Evolutionary conservation across 2,113 vertebrate species (phyloP).

Genomic region (Lophius piscatorius): DNA sequence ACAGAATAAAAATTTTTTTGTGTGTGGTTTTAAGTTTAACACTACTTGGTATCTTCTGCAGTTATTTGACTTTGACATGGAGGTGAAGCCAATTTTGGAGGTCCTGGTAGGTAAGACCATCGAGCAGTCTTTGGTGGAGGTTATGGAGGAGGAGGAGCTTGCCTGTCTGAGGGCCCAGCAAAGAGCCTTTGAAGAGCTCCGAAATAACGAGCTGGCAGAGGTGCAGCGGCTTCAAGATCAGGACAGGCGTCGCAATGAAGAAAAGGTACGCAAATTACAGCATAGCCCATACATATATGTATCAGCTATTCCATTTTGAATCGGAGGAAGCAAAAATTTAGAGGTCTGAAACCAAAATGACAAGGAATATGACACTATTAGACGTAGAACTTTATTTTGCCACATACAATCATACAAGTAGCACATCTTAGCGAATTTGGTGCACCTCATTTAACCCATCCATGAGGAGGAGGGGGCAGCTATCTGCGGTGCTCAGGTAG

Average conservation of each 20-base stretch:
- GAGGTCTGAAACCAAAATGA: too few relatives aligned
- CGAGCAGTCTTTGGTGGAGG: constrained; percentile 92
- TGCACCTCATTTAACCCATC: too few relatives aligned
- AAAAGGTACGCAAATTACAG: constrained; percentile 78
- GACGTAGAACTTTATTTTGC: too few relatives aligned
- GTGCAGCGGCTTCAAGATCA: constrained; percentile 89
- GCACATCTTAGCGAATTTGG: too few relatives aligned
- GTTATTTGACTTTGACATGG: constrained; percentile 95
- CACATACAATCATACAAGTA: too few relatives aligned
- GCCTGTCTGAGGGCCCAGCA: constrained; percentile 81
- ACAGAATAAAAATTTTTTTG: background rate
- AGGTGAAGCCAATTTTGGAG: constrained; percentile 90
- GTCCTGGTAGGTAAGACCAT: constrained; percentile 92
- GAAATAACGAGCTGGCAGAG: constrained; percentile 86
- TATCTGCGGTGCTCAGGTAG: too few relatives aligned
- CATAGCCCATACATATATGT: too few relatives aligned
- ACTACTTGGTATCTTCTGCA: constrained; percentile 52
- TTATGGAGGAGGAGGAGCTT: constrained; percentile 96
- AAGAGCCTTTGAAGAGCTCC: constrained; percentile 79
- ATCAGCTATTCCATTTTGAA: too few relatives aligned
- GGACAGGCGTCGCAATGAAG: constrained; percentile 84
- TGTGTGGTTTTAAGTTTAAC: background rate
- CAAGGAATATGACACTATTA: too few relatives aligned
- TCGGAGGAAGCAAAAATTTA: too few relatives aligned
- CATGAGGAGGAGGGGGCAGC: too few relatives aligned